phyloP scores from a whole-genome alignment of 2,113 vertebrate species.

The Phylloscopus trochilus region DNA sequence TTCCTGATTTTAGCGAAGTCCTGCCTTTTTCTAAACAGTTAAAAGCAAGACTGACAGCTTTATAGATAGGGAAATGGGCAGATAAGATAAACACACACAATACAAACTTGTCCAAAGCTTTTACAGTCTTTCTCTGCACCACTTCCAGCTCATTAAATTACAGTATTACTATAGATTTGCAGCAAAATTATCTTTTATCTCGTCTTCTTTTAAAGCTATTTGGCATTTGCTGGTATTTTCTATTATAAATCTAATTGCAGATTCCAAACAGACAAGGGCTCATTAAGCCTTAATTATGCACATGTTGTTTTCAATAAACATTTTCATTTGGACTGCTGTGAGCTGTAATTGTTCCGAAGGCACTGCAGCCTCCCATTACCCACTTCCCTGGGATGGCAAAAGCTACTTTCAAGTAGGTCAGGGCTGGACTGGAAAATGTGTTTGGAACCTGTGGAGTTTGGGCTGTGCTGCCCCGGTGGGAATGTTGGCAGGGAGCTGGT shows the following conservation, averaged over 20 bases:
- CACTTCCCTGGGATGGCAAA: conserved; percentile 65
- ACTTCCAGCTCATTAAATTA: conserved; percentile 61
- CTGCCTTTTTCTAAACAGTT: conserved; percentile 47
- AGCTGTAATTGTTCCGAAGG: conserved; percentile 91
- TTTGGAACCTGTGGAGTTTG: neutral
- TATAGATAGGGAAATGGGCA: conserved; percentile 13
- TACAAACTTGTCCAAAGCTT: conserved; percentile 48
- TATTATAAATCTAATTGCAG: conserved; percentile 99
- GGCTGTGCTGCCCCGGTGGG: fast-evolving
- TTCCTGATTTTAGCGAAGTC: conserved; percentile 36
- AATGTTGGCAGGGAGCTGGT: fast-evolving
- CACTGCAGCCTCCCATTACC: conserved; percentile 79
- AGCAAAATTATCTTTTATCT: conserved; percentile 76
- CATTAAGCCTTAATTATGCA: conserved; percentile 99
- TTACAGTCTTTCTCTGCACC: conserved; percentile 31
- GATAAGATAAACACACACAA: conserved; percentile 32
- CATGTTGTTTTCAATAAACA: conserved; percentile 99
- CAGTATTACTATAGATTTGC: conserved; percentile 71
- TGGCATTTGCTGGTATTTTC: conserved; percentile 78
- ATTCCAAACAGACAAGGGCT: conserved; percentile 99
- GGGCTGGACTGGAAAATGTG: neutral
- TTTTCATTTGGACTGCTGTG: conserved; percentile 95
- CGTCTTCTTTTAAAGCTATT: conserved; percentile 79
- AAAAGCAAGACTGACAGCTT: conserved; percentile 57
- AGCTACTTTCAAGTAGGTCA: conserved; percentile 82